These are phyloP conservation scores for Lasioglossum vierecki DNA, from an alignment of 2,888 invertebrate genomes.

Conservation along the genomic window DNA sequence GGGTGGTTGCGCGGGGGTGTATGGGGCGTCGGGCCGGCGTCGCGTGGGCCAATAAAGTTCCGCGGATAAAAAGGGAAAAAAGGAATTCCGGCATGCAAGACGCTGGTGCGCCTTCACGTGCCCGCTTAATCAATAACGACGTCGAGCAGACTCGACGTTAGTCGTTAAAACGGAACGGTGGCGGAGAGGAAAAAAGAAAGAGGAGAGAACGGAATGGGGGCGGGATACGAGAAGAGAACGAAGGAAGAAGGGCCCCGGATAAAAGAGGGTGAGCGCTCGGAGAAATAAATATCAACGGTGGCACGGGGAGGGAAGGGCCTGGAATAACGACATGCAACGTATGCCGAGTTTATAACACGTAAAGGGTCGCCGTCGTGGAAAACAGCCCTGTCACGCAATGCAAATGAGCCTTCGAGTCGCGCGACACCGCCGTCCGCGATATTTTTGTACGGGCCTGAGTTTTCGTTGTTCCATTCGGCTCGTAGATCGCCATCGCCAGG, in stretches of 20 bases:
- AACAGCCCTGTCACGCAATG: slow-evolving; percentile 78
- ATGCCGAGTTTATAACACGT: slow-evolving; percentile 71
- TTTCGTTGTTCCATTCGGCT: background rate
- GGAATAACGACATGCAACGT: slow-evolving; percentile 71
- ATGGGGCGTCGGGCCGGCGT: slow-evolving; percentile 2
- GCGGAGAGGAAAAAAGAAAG: slow-evolving; percentile 6
- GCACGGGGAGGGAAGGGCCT: slow-evolving; percentile 18
- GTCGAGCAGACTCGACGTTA: slow-evolving; percentile 71
- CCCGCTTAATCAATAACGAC: slow-evolving; percentile 66
- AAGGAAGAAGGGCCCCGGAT: slow-evolving; percentile 27
- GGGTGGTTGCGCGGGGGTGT: background rate
- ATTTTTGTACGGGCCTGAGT: slow-evolving; percentile 12
- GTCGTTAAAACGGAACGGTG: slow-evolving; percentile 68
- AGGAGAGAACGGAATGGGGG: background rate
- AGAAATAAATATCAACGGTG: slow-evolving; percentile 52
- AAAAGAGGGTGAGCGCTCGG: slow-evolving; percentile 13
- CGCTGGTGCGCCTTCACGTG: slow-evolving; percentile 12
- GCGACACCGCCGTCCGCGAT: slow-evolving; percentile 38
- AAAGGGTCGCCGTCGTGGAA: slow-evolving; percentile 72
- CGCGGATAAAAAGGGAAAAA: slow-evolving; percentile 34
- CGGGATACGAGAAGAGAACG: slow-evolving; percentile 11
- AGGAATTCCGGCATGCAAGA: slow-evolving; percentile 58
- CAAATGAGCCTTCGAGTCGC: slow-evolving; percentile 73
- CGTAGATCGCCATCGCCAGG: background rate
- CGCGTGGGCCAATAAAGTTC: slow-evolving; percentile 52